These are phyloP conservation scores for Mormyrops boulengeri DNA, from an alignment of 2,797 vertebrate genomes.

Conservation along the genomic window DNA sequence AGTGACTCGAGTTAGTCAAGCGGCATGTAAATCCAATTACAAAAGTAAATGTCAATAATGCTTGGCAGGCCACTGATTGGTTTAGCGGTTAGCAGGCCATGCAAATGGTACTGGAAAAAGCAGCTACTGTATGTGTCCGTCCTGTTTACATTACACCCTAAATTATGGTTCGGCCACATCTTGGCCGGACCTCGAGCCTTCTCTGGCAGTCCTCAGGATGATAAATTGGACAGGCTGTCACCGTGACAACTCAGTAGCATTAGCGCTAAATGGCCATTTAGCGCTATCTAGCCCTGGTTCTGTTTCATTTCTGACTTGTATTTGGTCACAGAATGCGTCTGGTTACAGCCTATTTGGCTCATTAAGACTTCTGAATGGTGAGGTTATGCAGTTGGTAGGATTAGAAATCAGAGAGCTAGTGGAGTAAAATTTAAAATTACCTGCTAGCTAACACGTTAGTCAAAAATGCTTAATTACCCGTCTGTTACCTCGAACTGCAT, in stretches of 20 bases:
- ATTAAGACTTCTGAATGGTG: neutral
- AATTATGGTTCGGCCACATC: neutral
- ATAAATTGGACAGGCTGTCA: neutral
- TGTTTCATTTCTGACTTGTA: neutral
- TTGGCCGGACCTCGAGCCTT: neutral
- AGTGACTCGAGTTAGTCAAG: neutral
- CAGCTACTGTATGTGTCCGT: neutral
- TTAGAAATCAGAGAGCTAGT: neutral
- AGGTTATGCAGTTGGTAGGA: neutral
- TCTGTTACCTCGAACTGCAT: neutral
- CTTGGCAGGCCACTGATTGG: neutral
- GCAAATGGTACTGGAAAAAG: neutral
- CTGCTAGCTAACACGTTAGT: neutral
- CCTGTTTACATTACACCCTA: neutral
- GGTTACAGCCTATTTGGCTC: neutral
- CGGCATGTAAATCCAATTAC: slow-evolving; percentile 20
- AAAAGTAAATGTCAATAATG: slow-evolving; percentile 10
- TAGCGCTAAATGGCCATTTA: neutral
- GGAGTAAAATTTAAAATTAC: neutral
- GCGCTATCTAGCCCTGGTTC: neutral
- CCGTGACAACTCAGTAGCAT: neutral
- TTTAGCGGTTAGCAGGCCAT: neutral
- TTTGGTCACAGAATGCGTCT: neutral
- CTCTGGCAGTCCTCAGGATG: neutral
- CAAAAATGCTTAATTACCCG: neutral